phyloP scores from a whole-genome alignment of 64 coral and sea anemone species.

The Orbicella faveolata region DNA sequence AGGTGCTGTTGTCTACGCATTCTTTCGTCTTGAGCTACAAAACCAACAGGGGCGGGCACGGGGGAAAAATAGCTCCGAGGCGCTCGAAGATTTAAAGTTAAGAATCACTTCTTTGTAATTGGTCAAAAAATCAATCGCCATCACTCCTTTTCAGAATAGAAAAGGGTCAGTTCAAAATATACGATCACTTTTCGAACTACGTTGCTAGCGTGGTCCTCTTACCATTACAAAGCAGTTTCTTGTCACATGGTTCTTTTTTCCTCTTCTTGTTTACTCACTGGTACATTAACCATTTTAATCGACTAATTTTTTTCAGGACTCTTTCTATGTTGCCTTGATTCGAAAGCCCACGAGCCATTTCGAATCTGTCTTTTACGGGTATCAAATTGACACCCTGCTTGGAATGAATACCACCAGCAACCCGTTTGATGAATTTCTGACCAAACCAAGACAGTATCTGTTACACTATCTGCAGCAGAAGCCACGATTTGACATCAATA shows the following conservation, averaged over 20 bases:
- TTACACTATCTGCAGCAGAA: slow-evolving; percentile 45
- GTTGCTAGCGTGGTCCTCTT: too few relatives aligned
- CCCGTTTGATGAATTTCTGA: slow-evolving; percentile 66
- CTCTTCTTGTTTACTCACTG: neutral
- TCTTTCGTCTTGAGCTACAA: too few relatives aligned
- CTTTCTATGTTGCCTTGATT: slow-evolving; percentile 59
- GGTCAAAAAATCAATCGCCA: too few relatives aligned
- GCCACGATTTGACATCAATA: slow-evolving; percentile 42
- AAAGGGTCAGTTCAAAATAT: too few relatives aligned
- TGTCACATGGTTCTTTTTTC: neutral
- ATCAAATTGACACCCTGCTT: slow-evolving; percentile 63
- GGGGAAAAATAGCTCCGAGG: too few relatives aligned
- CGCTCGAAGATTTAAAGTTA: too few relatives aligned
- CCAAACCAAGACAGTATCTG: slow-evolving; percentile 47
- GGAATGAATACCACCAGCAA: slow-evolving; percentile 59
- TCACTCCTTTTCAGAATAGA: too few relatives aligned
- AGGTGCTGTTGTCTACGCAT: too few relatives aligned
- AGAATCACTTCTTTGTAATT: too few relatives aligned
- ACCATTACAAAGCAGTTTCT: too few relatives aligned
- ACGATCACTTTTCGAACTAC: too few relatives aligned
- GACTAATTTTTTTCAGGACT: slow-evolving; percentile 14
- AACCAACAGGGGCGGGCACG: too few relatives aligned
- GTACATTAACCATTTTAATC: neutral
- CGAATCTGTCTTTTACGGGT: slow-evolving; percentile 71
- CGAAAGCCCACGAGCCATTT: slow-evolving; percentile 66